Evolutionary conservation across 2,113 vertebrate species (phyloP).

Genomic region (Onychostoma macrolepis): DNA sequence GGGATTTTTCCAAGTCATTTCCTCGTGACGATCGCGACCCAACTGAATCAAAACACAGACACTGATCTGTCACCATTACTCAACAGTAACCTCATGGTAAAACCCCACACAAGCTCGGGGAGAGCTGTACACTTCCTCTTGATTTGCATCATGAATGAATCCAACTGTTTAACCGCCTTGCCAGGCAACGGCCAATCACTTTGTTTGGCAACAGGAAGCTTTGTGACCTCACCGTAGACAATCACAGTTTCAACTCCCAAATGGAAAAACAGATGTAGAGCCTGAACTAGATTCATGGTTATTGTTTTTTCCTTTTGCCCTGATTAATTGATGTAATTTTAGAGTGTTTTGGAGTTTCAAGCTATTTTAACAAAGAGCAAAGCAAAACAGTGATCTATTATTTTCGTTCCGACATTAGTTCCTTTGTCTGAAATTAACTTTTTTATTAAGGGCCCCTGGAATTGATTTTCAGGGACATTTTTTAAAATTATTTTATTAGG

Average conservation of each 20-base stretch:
- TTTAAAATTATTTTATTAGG: background rate
- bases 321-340: conserved; percentile 11
- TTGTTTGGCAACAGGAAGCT: conserved; percentile 41
- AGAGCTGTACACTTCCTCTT: conserved; percentile 45
- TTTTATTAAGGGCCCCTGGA: background rate
- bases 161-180: conserved; percentile 23
- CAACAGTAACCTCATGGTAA: conserved; percentile 42
- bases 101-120: conserved; percentile 24
- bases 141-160: conserved; percentile 49
- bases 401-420: background rate
- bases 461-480: background rate
- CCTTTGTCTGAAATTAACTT: background rate
- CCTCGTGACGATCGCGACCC: conserved; percentile 33
- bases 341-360: conserved; percentile 5
- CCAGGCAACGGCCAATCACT: conserved; percentile 45
- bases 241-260: conserved; percentile 24
- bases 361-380: background rate
- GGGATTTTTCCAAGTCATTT: conserved; percentile 53
- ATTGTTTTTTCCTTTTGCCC: conserved; percentile 3
- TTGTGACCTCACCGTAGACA: conserved; percentile 27
- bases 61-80: background rate
- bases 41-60: conserved; percentile 41
- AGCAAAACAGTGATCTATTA: conserved; percentile 19
- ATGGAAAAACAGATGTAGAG: conserved; percentile 37
- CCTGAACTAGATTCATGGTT: conserved; percentile 23